Percentiles rank a stretch among this genome's conserved stretches.
phyloP scores from a whole-genome alignment of 1,140 invertebrate species.

The Plodia interpunctella region DNA sequence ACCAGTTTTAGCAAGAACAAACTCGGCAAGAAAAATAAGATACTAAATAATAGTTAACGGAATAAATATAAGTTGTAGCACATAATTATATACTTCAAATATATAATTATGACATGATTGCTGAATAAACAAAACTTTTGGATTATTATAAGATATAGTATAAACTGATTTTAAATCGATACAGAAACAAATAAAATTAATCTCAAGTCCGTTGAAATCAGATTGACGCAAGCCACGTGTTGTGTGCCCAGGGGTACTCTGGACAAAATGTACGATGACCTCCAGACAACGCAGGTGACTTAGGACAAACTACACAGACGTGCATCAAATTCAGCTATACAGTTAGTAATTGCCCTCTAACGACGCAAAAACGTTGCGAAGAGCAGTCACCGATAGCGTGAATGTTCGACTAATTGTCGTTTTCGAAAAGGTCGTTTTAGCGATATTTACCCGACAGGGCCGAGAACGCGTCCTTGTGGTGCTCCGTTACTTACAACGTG shows the following conservation, averaged over 20 bases:
- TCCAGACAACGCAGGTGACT: slow-evolving; percentile 56
- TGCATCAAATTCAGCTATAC: slow-evolving; percentile 19
- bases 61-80: too few relatives aligned
- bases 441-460: slow-evolving; percentile 13
- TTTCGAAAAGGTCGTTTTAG: slow-evolving; percentile 44
- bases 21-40: too few relatives aligned
- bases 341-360: slow-evolving; percentile 42
- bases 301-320: slow-evolving; percentile 30
- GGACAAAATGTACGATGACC: slow-evolving; percentile 33
- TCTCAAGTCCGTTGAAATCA: background rate
- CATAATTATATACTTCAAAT: too few relatives aligned
- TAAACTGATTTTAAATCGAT: too few relatives aligned
- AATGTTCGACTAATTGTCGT: slow-evolving; percentile 24
- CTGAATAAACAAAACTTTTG: too few relatives aligned
- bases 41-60: too few relatives aligned
- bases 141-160: too few relatives aligned
- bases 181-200: too few relatives aligned
- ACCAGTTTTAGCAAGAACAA: too few relatives aligned
- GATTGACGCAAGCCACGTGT: slow-evolving; percentile 1
- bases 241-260: background rate
- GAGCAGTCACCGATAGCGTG: slow-evolving; percentile 21
- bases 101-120: too few relatives aligned
- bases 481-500: slow-evolving; percentile 49
- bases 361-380: slow-evolving; percentile 34
- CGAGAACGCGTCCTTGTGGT: slow-evolving; percentile 1